phyloP scores from a whole-genome alignment of 1,140 invertebrate genomes.

The Nymphalis io region DNA sequence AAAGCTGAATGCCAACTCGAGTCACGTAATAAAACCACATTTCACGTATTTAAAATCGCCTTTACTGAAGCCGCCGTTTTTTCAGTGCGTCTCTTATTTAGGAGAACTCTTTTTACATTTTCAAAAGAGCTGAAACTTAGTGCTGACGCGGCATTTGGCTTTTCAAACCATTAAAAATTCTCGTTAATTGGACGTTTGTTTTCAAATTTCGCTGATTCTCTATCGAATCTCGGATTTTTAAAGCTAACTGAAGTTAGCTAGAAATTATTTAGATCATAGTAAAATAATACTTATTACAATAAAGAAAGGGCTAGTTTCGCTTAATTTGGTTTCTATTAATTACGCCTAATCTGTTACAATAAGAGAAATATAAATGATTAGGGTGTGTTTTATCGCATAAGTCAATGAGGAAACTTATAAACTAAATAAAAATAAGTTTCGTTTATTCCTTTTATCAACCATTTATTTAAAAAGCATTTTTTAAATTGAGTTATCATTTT shows the following conservation, averaged over 20 bases:
- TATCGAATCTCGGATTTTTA: conserved; percentile 14
- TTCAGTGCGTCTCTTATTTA: conserved; percentile 10
- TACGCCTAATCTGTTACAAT: neutral
- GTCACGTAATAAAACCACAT: neutral
- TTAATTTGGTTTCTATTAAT: neutral
- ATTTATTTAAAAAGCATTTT: no score
- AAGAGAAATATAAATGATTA: conserved; percentile 1
- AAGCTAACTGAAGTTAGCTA: conserved; percentile 9
- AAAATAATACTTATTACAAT: conserved; percentile 5
- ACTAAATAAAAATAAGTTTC: no score
- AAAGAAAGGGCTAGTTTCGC: neutral
- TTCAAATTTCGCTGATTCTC: conserved; percentile 16
- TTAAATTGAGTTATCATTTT: no score
- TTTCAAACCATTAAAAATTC: conserved; percentile 20
- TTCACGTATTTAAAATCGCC: conserved; percentile 11
- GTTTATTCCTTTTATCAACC: no score
- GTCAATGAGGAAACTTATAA: neutral
- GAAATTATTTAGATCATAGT: neutral
- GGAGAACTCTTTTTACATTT: conserved; percentile 2
- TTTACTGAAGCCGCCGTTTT: neutral
- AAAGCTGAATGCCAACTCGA: neutral
- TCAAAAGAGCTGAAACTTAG: conserved; percentile 26
- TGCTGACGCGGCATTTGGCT: conserved; percentile 20
- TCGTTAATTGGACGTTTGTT: conserved; percentile 28
- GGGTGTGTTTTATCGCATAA: neutral